These are phyloP conservation scores for Cryptoprocta ferox DNA, from an alignment of 2,797 vertebrate genomes.

Conservation along the genomic window DNA sequence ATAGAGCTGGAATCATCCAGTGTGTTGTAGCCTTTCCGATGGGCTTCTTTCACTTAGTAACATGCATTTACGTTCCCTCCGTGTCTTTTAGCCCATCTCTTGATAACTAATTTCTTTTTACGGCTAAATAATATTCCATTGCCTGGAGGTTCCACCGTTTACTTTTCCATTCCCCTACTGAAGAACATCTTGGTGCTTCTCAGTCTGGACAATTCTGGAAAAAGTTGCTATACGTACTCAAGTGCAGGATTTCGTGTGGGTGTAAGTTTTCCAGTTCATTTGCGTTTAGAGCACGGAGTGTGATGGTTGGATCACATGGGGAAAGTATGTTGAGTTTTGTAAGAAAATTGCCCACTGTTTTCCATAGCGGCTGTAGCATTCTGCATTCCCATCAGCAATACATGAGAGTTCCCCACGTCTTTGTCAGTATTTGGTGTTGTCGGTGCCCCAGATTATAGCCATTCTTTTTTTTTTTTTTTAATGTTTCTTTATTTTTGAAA, in stretches of 20 bases:
- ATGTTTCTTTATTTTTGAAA: too few species aligned
- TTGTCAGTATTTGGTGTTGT: neutral
- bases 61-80: neutral
- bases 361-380: neutral
- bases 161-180: neutral
- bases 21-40: neutral
- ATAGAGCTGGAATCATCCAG: neutral
- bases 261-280: neutral
- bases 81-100: neutral
- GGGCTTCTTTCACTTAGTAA: neutral
- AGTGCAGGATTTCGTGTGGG: neutral
- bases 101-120: neutral
- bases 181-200: neutral
- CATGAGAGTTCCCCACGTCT: neutral
- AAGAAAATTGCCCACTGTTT: neutral
- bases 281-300: neutral
- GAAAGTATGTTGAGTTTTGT: neutral
- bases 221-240: neutral
- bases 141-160: neutral
- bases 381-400: neutral
- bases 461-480: neutral
- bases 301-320: too few species aligned
- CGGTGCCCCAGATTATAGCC: neutral
- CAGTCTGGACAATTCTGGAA: neutral
- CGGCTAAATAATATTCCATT: neutral